Percentiles rank a stretch among this genome's conserved stretches.
Evolutionary conservation across 2,113 vertebrate species (phyloP).

Genomic region (Spea bombifrons): DNA sequence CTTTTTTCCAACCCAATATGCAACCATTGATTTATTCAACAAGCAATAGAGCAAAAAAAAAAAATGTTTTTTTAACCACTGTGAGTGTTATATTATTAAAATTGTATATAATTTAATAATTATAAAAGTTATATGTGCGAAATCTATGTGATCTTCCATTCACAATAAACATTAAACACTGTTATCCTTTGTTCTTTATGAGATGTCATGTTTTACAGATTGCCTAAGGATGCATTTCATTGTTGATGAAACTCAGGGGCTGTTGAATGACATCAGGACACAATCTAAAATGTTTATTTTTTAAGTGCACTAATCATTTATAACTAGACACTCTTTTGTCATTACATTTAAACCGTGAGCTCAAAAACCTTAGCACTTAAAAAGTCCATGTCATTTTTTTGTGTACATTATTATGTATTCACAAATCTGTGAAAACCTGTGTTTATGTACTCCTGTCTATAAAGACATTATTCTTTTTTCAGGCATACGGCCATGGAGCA

Average conservation of each 20-base stretch:
- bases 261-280: not conserved
- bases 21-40: no score
- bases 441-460: no score
- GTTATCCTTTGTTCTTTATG: constrained; percentile 1
- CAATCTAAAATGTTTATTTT: constrained; percentile 5
- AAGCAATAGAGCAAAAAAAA: no score
- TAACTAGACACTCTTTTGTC: not conserved
- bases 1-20: no score
- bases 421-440: no score
- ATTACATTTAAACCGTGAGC: no score
- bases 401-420: not conserved
- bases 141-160: not conserved
- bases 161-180: not conserved
- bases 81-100: no score
- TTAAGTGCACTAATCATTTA: not conserved
- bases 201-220: not conserved
- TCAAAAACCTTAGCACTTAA: not conserved
- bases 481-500: no score
- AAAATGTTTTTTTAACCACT: no score
- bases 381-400: not conserved
- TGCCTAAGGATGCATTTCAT: not conserved
- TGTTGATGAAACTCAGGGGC: not conserved
- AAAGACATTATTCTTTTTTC: no score
- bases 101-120: no score
- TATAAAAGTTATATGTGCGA: no score